Evolutionary conservation across 2,113 vertebrate genomes (phyloP).

Genomic region (Heloderma charlesbogerti): DNA sequence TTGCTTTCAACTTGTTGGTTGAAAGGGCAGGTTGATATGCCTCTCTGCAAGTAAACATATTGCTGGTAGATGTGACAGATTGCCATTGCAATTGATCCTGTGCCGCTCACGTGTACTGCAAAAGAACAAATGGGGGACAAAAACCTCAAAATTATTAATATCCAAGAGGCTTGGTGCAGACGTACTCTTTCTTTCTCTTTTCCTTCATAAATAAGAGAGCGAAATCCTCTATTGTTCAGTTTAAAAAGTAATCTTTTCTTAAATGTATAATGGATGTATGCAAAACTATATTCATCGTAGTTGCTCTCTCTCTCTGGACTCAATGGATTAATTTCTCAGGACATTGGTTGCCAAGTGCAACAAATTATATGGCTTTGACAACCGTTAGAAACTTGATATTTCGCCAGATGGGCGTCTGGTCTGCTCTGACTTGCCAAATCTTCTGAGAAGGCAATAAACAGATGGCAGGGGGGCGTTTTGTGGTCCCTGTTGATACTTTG

Average conservation of each 20-base stretch:
- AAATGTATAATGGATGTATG: not conserved
- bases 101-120: not conserved
- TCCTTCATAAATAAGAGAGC: not conserved
- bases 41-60: not conserved
- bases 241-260: not conserved
- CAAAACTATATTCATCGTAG: not conserved
- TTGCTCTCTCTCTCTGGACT: not conserved
- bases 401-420: not conserved
- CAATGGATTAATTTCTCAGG: conserved; percentile 16
- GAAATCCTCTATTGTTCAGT: not conserved
- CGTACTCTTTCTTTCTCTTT: not conserved
- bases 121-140: not conserved
- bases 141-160: not conserved
- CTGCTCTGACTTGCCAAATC: not conserved
- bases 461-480: not conserved
- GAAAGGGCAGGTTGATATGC: not conserved
- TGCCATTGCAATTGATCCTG: not conserved
- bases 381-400: conserved; percentile 23
- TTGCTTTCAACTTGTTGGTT: not conserved
- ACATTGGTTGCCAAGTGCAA: conserved; percentile 1
- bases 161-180: not conserved
- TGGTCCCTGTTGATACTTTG: not conserved
- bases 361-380: not conserved
- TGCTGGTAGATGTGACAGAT: not conserved
- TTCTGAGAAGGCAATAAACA: not conserved